Base-by-base conservation (phyloP, 2,113 vertebrate species). In the Ranitomeya imitator region DNA sequence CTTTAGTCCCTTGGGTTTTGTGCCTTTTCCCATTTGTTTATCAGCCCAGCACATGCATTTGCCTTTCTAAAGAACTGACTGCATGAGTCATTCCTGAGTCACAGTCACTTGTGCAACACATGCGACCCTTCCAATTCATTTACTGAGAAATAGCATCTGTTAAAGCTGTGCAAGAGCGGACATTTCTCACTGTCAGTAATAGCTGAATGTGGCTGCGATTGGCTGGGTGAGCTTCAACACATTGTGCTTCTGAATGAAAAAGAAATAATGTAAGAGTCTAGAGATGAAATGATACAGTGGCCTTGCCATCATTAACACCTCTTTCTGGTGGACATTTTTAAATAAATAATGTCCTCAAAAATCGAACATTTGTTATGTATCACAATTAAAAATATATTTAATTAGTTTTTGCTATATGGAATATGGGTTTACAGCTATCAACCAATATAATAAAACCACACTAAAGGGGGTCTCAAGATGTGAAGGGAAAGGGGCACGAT, bases 21-120 rank as follows among this genome's bases (percentile, higher is more conserved):
- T 91, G 89, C 79, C 1, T 91, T 90, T 91, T 86, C 89, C 23
- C 31, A 85, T 91, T 91, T 92, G 89, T 93, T 93, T 93, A 92
- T 92, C 91, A 90, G 89, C 89, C 90, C 86, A 88, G 90, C 91
- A 88, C 69, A 93, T 92, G 90, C 90, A 91, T 92, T 90, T 92
- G 91, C 92, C 91, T 92, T 93, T 91, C 91, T 90, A 92, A 90
- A 89, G 90, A 94, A 90, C 84, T 90, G 79, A 14, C 79, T 76
- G 55, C 21, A 89, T 94, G 92, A 94, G 90, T 94, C 92, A 94
- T 93, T 90, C 90, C 91, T 93, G 93, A 94, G 91, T 94, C 93
- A 94, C 87, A 92, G 73, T 88, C 86, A 26, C 90, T 92, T 87
- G 86, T 88, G 91, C 90, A 92, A 93, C 92, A 91, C 90, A 76